Percentiles rank a stretch among this genome's conserved stretches.
Conservation (phyloP, 2,888 invertebrate species). For the Ceramica pisi region DNA sequence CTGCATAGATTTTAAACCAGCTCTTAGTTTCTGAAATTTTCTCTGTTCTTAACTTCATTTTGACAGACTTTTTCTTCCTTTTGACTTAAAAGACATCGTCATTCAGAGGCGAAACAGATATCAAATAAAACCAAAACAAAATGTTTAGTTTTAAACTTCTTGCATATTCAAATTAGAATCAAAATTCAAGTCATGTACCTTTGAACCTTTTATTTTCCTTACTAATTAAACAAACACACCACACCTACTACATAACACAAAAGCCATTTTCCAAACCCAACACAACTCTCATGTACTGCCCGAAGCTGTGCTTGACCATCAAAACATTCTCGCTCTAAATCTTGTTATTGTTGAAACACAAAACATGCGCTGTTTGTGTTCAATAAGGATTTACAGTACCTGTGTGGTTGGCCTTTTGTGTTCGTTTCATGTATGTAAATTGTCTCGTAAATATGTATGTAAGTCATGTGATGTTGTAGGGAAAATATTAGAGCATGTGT, state of each 20-base stretch:
- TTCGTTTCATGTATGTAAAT: not conserved
- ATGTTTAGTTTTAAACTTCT: too few relatives aligned
- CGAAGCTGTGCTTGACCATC: slow-evolving; percentile 58
- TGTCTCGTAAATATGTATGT: not conserved
- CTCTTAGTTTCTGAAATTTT: too few relatives aligned
- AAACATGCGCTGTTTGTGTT: slow-evolving; percentile 54
- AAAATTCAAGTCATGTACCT: not conserved
- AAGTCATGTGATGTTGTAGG: not conserved
- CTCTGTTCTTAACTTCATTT: too few relatives aligned
- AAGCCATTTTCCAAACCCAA: slow-evolving; percentile 20
- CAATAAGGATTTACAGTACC: slow-evolving; percentile 48
- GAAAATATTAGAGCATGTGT: not conserved
- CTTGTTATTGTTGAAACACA: slow-evolving; percentile 43
- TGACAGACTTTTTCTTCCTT: too few relatives aligned
- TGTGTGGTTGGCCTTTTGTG: slow-evolving; percentile 15
- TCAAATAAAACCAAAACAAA: too few relatives aligned
- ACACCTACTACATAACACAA: not conserved
- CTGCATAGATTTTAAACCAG: too few relatives aligned
- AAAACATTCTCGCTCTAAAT: slow-evolving; percentile 20
- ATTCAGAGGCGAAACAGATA: too few relatives aligned
- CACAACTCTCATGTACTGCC: slow-evolving; percentile 34
- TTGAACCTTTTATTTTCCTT: not conserved
- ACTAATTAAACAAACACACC: slow-evolving; percentile 6
- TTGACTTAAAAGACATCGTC: too few relatives aligned
- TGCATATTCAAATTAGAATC: not conserved